Base-by-base conservation (phyloP, 2,113 vertebrate species). In the Polypterus bichir region DNA sequence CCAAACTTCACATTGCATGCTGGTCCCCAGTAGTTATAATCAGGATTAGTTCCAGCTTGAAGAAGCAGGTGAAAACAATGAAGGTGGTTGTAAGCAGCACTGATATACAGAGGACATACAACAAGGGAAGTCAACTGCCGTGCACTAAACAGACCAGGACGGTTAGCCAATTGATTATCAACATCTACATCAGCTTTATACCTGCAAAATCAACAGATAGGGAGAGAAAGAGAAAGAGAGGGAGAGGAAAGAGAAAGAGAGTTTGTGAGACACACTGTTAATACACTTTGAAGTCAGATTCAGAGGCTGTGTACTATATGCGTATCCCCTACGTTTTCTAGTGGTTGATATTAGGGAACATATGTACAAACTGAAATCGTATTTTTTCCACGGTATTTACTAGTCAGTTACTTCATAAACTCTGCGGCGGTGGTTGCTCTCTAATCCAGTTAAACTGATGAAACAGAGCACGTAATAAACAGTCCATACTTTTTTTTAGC, bases 81-180 rank as follows among this genome's bases (percentile, higher is more conserved):
- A 3, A 97, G 87, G 79, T 94, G 90, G 78, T 96, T 91, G 69
- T 97, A 97, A 74, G 92, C 92, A 0, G 93, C 92, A 0, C 92
- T 94, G 77, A 97, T 96, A 75, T 96, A 97, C 5, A 97, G 73
- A 0, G 94, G 92, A 60, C 93, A 97, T 74, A 93, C 90, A 67
- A 92, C 91, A 73, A 97, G 68, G 0, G 92, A 92, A 66, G 90
- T 91, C 62, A 97, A 89, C 6, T 84, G 83, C n/a, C 89, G 84
- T 3, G 82, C 82, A 2, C 86, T 83, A 2, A 68, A 75, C 1
- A 83, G 76, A 4, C 83, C 80, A 6, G 78, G 66, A 9, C 47
- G 66, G 1, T 86, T 84, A 0, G 85, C 76, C 57, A 88, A 68
- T 71, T 90, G 90, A 59, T 92, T 90, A 70, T 92, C 92, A 67